A percentile compares a stretch with the other conserved stretches of the same genome.
Evolutionary conservation across 2,797 vertebrate species (phyloP).

Genomic region (Hippopotamyrus pictus): DNA sequence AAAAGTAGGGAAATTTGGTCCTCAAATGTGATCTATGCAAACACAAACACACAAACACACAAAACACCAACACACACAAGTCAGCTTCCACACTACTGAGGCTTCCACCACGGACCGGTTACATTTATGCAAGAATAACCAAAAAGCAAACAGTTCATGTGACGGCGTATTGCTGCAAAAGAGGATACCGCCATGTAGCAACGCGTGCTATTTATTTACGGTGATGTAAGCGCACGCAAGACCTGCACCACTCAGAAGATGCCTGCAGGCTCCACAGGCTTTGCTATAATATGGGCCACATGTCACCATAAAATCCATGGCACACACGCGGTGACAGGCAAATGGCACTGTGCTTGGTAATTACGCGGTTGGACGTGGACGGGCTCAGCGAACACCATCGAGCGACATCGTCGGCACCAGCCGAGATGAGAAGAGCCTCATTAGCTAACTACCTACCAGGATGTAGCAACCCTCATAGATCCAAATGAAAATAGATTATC

Average conservation of each 20-base stretch:
- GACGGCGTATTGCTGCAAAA: neutral
- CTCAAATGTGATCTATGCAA: no score
- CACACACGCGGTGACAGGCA: neutral
- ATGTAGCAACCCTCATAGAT: neutral
- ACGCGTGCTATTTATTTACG: neutral
- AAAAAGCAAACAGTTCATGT: neutral
- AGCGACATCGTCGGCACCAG: neutral
- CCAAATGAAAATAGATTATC: neutral
- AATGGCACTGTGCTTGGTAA: neutral
- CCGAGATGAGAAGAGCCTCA: neutral
- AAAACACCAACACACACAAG: neutral
- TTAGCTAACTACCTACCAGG: neutral
- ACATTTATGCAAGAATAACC: neutral
- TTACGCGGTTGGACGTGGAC: neutral
- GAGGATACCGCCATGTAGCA: neutral
- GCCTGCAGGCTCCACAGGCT: neutral
- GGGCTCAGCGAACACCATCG: neutral
- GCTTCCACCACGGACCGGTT: neutral
- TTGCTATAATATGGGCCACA: neutral
- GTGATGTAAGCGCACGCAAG: conserved; percentile 11
- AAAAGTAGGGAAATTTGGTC: no score
- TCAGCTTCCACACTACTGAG: neutral
- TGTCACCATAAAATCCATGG: neutral
- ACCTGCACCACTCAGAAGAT: neutral
- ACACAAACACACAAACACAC: no score